Evolutionary conservation across 1,140 invertebrate genomes (phyloP).

Genomic region (Trichoplusia ni): DNA sequence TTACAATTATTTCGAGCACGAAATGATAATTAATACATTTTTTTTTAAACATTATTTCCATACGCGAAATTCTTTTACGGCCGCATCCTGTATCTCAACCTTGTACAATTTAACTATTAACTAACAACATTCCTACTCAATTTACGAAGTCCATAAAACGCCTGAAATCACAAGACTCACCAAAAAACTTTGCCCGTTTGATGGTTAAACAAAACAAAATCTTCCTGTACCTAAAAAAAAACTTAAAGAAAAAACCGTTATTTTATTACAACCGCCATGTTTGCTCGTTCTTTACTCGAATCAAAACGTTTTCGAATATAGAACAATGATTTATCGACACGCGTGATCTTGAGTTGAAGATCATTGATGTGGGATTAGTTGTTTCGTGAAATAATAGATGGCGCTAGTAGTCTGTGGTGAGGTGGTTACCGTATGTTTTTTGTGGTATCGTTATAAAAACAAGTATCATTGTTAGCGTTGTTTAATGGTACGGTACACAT

Average conservation of each 20-base stretch:
- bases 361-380: conserved; percentile 34
- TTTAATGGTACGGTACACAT: background rate
- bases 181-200: no score
- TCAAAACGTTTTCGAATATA: conserved; percentile 18
- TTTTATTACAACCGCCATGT: conserved; percentile 20
- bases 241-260: background rate
- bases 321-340: conserved; percentile 20
- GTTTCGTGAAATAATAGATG: conserved; percentile 39
- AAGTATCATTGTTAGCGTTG: background rate
- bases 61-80: no score
- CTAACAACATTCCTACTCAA: no score
- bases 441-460: background rate
- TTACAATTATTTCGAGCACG: no score
- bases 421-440: background rate
- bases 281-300: background rate
- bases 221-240: background rate
- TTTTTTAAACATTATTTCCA: no score
- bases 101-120: no score
- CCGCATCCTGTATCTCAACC: no score
- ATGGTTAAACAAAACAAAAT: background rate
- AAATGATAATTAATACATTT: no score
- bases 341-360: background rate
- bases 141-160: no score
- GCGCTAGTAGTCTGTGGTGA: conserved; percentile 40
- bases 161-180: no score